Evolutionary conservation across 2,888 invertebrate genomes (phyloP).

Genomic region (Pristionchus arcanus): DNA sequence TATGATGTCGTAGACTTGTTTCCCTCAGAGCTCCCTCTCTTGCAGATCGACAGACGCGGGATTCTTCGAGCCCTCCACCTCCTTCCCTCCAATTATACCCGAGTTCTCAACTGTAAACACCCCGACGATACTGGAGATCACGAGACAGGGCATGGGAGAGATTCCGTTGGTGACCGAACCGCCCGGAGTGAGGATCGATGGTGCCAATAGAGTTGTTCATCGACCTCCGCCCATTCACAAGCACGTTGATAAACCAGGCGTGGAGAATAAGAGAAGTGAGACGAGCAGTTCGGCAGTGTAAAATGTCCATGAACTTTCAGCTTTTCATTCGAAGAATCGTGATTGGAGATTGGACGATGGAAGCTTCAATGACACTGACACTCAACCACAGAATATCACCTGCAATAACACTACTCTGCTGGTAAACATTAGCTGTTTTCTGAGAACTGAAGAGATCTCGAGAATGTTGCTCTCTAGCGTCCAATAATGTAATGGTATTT

Average conservation of each 20-base stretch:
- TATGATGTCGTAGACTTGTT: too few relatives aligned
- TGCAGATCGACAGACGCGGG: constrained; percentile 2
- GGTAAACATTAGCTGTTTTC: constrained; percentile 45
- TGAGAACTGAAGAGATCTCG: too few relatives aligned
- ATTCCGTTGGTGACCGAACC: constrained; percentile 28
- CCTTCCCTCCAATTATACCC: constrained; percentile 22
- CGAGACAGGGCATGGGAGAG: background rate
- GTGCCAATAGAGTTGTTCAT: background rate
- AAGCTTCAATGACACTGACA: constrained; percentile 67
- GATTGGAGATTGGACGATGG: constrained; percentile 68
- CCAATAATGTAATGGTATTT: background rate
- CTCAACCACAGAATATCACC: background rate
- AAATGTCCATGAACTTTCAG: background rate
- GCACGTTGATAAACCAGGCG: background rate
- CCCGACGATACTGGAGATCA: constrained; percentile 18
- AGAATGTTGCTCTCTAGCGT: too few relatives aligned
- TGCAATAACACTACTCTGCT: constrained; percentile 60
- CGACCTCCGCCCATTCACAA: constrained; percentile 42
- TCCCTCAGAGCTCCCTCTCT: too few relatives aligned
- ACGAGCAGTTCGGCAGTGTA: background rate
- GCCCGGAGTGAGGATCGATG: constrained; percentile 8
- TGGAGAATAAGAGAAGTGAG: background rate
- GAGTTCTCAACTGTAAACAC: constrained; percentile 18
- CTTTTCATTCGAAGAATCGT: constrained; percentile 40
- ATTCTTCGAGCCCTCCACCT: constrained; percentile 1